Percentiles rank a stretch among this genome's conserved stretches.
Evolutionary conservation across 2,113 vertebrate genomes (phyloP).

Genomic region (Polypterus bichir): DNA sequence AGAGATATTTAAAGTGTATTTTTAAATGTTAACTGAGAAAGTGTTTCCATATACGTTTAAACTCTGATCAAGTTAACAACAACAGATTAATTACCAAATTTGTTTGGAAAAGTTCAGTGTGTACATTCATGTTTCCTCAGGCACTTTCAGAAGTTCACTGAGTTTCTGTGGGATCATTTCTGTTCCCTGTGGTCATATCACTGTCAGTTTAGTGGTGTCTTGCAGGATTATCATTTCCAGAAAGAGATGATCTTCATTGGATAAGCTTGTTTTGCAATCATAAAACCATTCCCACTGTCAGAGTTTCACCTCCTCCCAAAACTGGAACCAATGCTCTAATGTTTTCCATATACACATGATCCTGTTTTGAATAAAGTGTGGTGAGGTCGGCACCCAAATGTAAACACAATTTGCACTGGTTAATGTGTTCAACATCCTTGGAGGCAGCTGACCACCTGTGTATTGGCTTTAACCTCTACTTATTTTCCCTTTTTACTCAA

Average conservation of each 20-base stretch:
- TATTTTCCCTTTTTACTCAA: background rate
- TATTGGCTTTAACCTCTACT: slow-evolving; percentile 8
- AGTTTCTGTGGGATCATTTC: slow-evolving; percentile 1
- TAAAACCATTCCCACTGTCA: slow-evolving; percentile 8
- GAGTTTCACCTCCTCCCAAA: slow-evolving; percentile 1
- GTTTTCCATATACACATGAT: background rate
- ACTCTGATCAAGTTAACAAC: background rate
- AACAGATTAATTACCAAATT: background rate
- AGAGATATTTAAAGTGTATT: too few species aligned
- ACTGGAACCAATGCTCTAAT: slow-evolving; percentile 1
- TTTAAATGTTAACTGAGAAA: too few species aligned
- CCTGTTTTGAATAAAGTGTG: slow-evolving; percentile 18
- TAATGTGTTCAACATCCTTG: slow-evolving; percentile 29
- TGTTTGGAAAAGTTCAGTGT: background rate
- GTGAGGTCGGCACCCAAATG: slow-evolving; percentile 26
- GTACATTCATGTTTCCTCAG: background rate
- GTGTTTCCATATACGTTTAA: too few species aligned
- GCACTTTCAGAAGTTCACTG: background rate
- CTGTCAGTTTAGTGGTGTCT: slow-evolving; percentile 24
- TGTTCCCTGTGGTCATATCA: slow-evolving; percentile 6
- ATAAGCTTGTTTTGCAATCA: slow-evolving; percentile 19
- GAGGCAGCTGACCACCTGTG: slow-evolving; percentile 22
- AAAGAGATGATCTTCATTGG: slow-evolving; percentile 17
- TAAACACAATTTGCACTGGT: slow-evolving; percentile 25
- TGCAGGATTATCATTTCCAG: slow-evolving; percentile 19